Conservation (phyloP, 2,113 vertebrate genomes). For the Engystomops pustulosus region DNA sequence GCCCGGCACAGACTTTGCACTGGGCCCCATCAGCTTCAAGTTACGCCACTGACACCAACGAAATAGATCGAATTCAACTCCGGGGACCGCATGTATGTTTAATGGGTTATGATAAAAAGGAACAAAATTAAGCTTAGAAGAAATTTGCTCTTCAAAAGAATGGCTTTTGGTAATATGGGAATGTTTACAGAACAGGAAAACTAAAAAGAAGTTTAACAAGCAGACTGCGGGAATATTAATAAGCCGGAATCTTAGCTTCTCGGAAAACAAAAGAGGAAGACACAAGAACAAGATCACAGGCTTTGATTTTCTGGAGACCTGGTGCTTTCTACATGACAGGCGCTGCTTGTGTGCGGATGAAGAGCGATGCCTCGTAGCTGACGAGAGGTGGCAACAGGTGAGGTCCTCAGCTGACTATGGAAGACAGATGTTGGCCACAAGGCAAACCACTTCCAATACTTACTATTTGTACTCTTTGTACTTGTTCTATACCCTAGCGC, state of each 20-base stretch:
- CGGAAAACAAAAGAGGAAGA: constrained; percentile 39
- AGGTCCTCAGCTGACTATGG: neutral
- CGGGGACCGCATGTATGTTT: neutral
- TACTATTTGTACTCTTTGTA: neutral
- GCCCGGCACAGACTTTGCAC: too few relatives aligned
- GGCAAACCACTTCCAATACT: neutral
- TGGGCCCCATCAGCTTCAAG: too few relatives aligned
- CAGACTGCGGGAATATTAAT: constrained; percentile 55
- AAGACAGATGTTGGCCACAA: constrained; percentile 2
- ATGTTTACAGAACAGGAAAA: constrained; percentile 25
- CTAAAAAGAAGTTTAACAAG: constrained; percentile 40
- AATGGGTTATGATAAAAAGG: neutral
- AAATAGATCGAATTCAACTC: too few relatives aligned
- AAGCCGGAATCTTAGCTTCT: constrained; percentile 7
- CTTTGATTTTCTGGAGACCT: constrained; percentile 39
- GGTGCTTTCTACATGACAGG: constrained; percentile 23
- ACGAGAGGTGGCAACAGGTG: constrained; percentile 46
- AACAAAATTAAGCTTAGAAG: neutral
- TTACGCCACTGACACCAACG: too few relatives aligned
- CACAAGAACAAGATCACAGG: constrained; percentile 48
- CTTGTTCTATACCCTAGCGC: neutral
- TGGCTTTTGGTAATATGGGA: constrained; percentile 21
- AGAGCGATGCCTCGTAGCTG: neutral
- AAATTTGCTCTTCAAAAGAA: constrained; percentile 30
- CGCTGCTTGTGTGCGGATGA: constrained; percentile 29